Percentiles rank a stretch among this genome's conserved stretches.
phyloP scores from a whole-genome alignment of 2,113 vertebrate genomes.

The Salminus brasiliensis region DNA sequence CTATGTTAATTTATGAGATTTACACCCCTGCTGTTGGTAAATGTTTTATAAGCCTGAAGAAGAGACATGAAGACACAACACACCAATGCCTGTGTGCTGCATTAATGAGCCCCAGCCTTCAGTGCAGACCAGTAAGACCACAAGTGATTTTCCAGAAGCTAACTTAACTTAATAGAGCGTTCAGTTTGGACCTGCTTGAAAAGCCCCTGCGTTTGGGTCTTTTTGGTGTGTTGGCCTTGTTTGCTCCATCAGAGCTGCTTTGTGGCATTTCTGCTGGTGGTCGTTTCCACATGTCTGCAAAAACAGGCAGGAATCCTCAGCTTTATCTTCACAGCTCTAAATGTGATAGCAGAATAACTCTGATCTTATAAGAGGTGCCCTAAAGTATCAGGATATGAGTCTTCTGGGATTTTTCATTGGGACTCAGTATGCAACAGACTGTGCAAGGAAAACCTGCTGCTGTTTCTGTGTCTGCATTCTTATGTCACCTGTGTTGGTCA shows the following conservation, averaged over 20 bases:
- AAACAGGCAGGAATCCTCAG: background rate
- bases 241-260: slow-evolving; percentile 25
- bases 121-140: slow-evolving; percentile 10
- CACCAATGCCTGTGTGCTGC: background rate
- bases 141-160: slow-evolving; percentile 60
- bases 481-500: background rate
- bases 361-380: background rate
- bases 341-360: background rate
- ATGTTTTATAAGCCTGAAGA: background rate
- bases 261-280: slow-evolving; percentile 24
- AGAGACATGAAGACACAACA: background rate
- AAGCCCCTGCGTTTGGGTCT: slow-evolving; percentile 19
- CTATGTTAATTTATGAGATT: no score
- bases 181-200: slow-evolving; percentile 29
- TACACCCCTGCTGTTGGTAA: no score
- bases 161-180: slow-evolving; percentile 46
- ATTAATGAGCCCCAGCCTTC: background rate
- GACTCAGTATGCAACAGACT: background rate
- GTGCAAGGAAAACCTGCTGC: background rate
- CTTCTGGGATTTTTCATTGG: background rate
- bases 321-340: background rate
- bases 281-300: background rate
- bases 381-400: background rate
- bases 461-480: background rate
- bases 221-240: slow-evolving; percentile 1